Evolutionary conservation across 2,888 invertebrate genomes (phyloP).

Genomic region (Nipponacmea schrenckii): DNA sequence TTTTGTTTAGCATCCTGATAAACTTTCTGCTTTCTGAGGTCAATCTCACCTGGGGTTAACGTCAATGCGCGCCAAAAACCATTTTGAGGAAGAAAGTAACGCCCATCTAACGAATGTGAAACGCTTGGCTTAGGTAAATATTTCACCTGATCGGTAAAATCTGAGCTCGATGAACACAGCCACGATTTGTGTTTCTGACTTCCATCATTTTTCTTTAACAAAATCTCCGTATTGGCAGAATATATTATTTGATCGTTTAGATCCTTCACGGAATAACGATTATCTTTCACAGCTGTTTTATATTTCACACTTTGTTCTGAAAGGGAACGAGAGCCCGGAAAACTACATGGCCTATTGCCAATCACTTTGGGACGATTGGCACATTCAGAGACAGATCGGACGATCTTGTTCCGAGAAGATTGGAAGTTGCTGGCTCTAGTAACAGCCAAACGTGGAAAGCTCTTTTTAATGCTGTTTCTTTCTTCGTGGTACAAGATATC

Average conservation of each 20-base stretch:
- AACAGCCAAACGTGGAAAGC: conserved; percentile 25
- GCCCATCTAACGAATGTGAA: conserved; percentile 32
- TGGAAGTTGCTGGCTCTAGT: not conserved
- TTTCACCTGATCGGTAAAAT: conserved; percentile 11
- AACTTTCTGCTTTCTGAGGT: conserved; percentile 40
- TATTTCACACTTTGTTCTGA: too few relatives aligned
- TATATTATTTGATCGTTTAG: too few relatives aligned
- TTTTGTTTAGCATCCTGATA: conserved; percentile 38
- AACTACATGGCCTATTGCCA: too few relatives aligned
- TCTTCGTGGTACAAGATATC: too few relatives aligned
- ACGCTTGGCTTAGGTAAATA: conserved; percentile 41
- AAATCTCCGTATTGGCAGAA: too few relatives aligned
- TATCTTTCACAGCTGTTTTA: too few relatives aligned
- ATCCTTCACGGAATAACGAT: too few relatives aligned
- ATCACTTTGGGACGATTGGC: too few relatives aligned
- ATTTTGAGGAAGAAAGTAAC: conserved; percentile 32
- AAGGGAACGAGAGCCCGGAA: too few relatives aligned
- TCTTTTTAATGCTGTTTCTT: conserved; percentile 5
- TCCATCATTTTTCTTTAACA: too few relatives aligned
- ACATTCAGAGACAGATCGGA: too few relatives aligned
- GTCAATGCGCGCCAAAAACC: conserved; percentile 39
- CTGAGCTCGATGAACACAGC: conserved; percentile 2
- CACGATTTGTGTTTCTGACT: not conserved
- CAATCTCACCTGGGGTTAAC: conserved; percentile 44
- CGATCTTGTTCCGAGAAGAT: too few relatives aligned